Evolutionary conservation across 2,797 vertebrate genomes (phyloP).

Genomic region (Miichthys miiuy): DNA sequence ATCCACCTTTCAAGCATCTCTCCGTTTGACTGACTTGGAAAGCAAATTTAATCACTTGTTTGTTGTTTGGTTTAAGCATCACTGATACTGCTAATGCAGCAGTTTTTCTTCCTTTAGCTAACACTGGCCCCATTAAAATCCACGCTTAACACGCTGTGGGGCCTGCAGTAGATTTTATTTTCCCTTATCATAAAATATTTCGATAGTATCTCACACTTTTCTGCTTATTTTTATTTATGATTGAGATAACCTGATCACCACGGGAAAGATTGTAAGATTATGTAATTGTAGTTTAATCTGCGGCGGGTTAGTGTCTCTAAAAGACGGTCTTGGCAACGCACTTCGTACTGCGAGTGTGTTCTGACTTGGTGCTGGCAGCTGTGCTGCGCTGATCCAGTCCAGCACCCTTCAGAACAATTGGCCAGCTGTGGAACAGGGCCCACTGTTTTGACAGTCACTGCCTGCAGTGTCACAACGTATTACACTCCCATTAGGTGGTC

Average conservation of each 20-base stretch:
- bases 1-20: constrained; percentile 27
- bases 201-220: constrained; percentile 12
- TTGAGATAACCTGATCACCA: constrained; percentile 14
- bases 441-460: constrained; percentile 82
- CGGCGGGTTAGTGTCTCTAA: constrained; percentile 12
- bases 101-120: constrained; percentile 13
- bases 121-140: neutral
- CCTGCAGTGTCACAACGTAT: constrained; percentile 79
- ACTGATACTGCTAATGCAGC: constrained; percentile 14
- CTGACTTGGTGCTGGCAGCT: constrained; percentile 57
- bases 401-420: constrained; percentile 81
- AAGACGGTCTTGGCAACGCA: constrained; percentile 35
- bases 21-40: constrained; percentile 25
- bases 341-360: constrained; percentile 37
- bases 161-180: constrained; percentile 18
- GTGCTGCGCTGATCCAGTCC: constrained; percentile 75
- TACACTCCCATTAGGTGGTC: constrained; percentile 76
- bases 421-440: constrained; percentile 62
- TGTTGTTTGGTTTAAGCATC: constrained; percentile 21
- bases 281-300: constrained; percentile 27
- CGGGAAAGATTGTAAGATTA: neutral
- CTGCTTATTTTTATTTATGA: constrained; percentile 28
- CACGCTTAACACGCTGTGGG: neutral
- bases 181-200: constrained; percentile 14
- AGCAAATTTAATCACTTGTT: constrained; percentile 34